Conservation (phyloP, 2,113 vertebrate species). For the Dicrurus megarhynchus region DNA sequence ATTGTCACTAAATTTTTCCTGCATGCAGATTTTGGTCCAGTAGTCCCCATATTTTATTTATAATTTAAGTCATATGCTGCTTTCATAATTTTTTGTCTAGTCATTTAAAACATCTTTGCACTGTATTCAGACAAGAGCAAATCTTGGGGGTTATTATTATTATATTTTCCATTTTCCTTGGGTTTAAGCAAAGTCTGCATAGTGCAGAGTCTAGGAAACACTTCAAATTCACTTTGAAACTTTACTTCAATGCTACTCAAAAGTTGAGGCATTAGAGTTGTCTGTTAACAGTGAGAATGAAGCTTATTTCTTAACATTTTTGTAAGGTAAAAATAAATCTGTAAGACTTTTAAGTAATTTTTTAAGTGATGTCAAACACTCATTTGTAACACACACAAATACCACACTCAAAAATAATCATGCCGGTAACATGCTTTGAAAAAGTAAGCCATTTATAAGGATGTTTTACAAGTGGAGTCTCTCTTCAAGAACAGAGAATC, state of each 20-base stretch:
- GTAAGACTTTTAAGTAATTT: background rate
- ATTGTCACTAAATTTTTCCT: background rate
- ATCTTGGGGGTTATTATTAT: background rate
- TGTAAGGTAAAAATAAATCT: constrained; percentile 6
- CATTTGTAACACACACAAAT: background rate
- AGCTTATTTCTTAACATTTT: background rate
- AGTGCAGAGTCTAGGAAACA: background rate
- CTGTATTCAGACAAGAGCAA: background rate
- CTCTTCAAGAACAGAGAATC: background rate
- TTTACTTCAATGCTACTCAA: background rate
- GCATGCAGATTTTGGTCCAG: background rate
- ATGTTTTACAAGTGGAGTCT: background rate
- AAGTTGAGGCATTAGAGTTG: background rate
- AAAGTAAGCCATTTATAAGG: background rate
- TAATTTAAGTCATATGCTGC: background rate
- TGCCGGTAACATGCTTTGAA: background rate
- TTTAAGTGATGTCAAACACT: background rate
- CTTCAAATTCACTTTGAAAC: background rate
- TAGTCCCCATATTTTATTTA: constrained; percentile 15
- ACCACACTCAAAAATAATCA: background rate
- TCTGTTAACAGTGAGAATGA: background rate
- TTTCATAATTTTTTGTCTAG: constrained; percentile 48
- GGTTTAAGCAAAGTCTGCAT: background rate
- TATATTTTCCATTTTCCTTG: background rate
- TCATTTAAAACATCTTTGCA: constrained; percentile 20